A percentile compares a stretch with the other conserved stretches of the same genome.
Conservation (phyloP, 2,888 invertebrate genomes). For the Drosophila nigricruria region DNA sequence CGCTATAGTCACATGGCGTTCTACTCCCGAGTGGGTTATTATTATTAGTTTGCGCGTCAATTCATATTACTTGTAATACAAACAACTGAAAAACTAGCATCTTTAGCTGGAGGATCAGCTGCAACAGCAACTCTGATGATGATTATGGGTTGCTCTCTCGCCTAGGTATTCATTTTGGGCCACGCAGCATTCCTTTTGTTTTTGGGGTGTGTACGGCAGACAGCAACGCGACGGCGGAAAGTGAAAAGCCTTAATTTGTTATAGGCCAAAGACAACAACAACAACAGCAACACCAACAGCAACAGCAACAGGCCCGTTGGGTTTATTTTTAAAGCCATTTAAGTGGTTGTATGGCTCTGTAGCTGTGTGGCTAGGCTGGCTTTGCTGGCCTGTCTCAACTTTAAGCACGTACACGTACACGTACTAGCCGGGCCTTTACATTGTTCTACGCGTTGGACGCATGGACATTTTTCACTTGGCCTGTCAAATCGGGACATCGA, state of each 20-base stretch:
- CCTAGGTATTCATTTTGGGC: conserved; percentile 77
- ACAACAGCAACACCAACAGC: conserved; percentile 12
- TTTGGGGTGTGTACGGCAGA: conserved; percentile 64
- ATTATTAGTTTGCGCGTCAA: conserved; percentile 79
- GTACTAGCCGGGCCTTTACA: conserved; percentile 51
- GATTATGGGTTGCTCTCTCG: conserved; percentile 70
- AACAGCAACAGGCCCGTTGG: conserved; percentile 15
- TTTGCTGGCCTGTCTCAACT: conserved; percentile 32
- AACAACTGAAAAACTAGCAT: conserved; percentile 50
- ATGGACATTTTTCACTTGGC: conserved; percentile 76
- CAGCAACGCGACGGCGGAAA: conserved; percentile 63
- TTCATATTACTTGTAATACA: conserved; percentile 78
- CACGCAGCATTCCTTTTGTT: conserved; percentile 59
- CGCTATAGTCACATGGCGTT: conserved; percentile 26
- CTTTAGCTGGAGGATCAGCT: conserved; percentile 39
- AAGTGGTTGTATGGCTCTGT: conserved; percentile 57
- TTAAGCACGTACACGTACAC: conserved; percentile 54
- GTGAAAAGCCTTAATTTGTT: conserved; percentile 83
- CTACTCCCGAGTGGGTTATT: conserved; percentile 58
- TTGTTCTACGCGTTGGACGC: conserved; percentile 56
- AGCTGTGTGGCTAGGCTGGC: conserved; percentile 19
- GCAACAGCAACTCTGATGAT: conserved; percentile 57
- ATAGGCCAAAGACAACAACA: conserved; percentile 48
- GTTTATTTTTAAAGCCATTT: conserved; percentile 78
- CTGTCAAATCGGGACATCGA: conserved; percentile 81